phyloP scores from a whole-genome alignment of 2,797 vertebrate species.

The Serranus cabrilla region DNA sequence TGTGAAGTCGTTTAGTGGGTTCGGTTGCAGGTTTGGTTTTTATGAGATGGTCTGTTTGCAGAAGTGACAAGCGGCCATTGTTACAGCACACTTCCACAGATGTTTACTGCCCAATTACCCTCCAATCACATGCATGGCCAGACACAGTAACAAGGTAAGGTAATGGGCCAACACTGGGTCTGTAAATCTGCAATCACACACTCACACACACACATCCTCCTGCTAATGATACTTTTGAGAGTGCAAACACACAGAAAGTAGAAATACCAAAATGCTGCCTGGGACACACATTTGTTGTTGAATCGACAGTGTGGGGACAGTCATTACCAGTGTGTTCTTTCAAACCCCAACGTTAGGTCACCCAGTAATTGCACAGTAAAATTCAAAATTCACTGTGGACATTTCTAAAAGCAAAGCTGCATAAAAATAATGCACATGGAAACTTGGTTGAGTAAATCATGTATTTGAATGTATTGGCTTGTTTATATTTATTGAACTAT shows the following conservation, averaged over 20 bases:
- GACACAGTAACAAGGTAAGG: constrained; percentile 26
- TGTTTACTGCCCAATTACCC: constrained; percentile 63
- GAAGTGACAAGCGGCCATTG: constrained; percentile 57
- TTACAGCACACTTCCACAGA: constrained; percentile 51
- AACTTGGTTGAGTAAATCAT: no score
- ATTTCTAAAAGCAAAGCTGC: no score
- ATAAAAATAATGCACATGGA: no score
- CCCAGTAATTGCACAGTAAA: no score
- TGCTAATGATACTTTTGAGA: constrained; percentile 16
- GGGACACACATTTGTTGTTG: background rate
- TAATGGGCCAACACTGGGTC: constrained; percentile 35
- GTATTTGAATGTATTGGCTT: no score
- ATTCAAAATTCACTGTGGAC: no score
- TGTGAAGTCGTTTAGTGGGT: constrained; percentile 60
- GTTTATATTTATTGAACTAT: no score
- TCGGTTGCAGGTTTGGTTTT: constrained; percentile 53
- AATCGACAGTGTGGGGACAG: background rate
- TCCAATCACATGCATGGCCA: constrained; percentile 58
- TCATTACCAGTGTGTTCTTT: background rate
- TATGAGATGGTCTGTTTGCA: constrained; percentile 61
- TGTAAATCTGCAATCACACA: constrained; percentile 36
- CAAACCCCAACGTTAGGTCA: no score
- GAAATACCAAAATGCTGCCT: background rate
- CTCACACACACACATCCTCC: constrained; percentile 7
- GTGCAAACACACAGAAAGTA: background rate